Conservation (phyloP, 2,797 vertebrate genomes). For the Acanthurus lineatus region DNA sequence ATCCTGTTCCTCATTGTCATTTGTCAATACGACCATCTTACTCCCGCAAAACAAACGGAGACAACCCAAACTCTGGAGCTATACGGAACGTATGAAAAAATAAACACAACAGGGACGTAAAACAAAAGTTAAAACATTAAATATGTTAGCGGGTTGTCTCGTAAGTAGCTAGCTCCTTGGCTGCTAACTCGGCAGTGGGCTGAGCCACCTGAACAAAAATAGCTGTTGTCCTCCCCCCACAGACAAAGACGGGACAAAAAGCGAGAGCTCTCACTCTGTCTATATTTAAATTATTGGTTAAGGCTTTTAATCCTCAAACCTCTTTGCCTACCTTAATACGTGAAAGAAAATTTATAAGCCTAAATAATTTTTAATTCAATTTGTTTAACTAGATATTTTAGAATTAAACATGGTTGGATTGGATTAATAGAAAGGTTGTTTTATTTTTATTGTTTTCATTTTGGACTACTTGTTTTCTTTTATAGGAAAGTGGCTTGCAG, state of each 20-base stretch:
- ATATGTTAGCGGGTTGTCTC: neutral
- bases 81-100: neutral
- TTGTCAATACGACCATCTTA: conserved; percentile 88
- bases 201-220: conserved; percentile 6
- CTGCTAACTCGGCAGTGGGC: conserved; percentile 22
- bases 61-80: neutral
- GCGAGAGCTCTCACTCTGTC: conserved; percentile 19
- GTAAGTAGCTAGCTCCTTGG: conserved; percentile 21
- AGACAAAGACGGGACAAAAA: conserved; percentile 15
- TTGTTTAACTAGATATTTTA: neutral
- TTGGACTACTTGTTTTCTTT: too few relatives aligned
- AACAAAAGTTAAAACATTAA: neutral
- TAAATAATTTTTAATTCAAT: too few relatives aligned
- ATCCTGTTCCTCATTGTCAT: conserved; percentile 83
- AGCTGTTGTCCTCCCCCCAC: neutral
- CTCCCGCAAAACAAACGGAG: conserved; percentile 2
- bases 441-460: too few relatives aligned
- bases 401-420: neutral
- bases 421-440: too few relatives aligned
- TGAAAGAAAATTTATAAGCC: neutral
- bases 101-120: neutral
- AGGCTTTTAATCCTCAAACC: neutral
- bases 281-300: neutral
- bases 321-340: neutral
- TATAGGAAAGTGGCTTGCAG: too few relatives aligned